Evolutionary conservation across 2,113 vertebrate species (phyloP), one percentile per base, ranked within the genome.

Genomic region (Craseonycteris thonglongyai): DNA sequence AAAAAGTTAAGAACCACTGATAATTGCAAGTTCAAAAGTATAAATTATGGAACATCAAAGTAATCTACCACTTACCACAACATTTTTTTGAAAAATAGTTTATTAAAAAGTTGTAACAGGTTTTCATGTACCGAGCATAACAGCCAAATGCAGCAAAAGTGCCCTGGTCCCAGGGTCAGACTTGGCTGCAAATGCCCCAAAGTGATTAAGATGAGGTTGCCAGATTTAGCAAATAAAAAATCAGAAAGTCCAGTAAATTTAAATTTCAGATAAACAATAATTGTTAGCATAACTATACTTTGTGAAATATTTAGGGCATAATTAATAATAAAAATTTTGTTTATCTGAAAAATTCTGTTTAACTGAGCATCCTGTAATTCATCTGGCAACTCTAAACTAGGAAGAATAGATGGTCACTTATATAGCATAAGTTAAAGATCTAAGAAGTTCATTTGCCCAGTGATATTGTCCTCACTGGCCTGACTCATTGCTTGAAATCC

Each of bases 221-320:
- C 38, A 93, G 45, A 89, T 88, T 81, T 76, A 89, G 19, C 33
- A 90, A 85, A 78, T 71, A 78, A 83, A 95, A 90, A 94, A 51
- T 21, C 21, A 91, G 24, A 54, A 95, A 71, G 7, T 42, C 47
- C 26, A 93, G 15, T 61, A 61, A 79, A 84, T 74, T 92, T 85
- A 16, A 88, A 90, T 63, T 88, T 95, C 38, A 91, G 71, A 49
- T 78, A 88, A 80, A 75, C 9, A 65, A 45, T 42, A 59, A 59
- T 72, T 61, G 54, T 91, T 71, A 85, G 1, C 22, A 5, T 81
- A 84, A 88, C 11, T 56, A 54, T 54, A 40, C 56, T 13, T 16
- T 15, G 59, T 89, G 65, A 0, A 90, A 65, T 90, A 86, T 76
- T 96, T 93, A 33, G 19, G 33, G 76, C 10, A 76, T 88, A 19